These are phyloP conservation scores for Malurus leucopterus DNA, from an alignment of 2,797 vertebrate species.

Conservation along the genomic window DNA sequence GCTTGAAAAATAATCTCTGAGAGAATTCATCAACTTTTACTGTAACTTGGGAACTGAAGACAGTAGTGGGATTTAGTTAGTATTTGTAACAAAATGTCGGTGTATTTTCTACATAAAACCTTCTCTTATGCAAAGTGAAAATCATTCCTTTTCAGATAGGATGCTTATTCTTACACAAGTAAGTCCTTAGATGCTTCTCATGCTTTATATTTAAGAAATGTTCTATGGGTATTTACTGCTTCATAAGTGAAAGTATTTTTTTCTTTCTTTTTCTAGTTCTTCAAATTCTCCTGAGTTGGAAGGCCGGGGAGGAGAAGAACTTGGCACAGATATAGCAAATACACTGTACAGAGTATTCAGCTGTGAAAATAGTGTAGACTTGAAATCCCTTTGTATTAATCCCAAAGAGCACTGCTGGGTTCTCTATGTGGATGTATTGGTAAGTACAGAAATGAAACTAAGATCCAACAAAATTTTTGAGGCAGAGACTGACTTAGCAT, in stretches of 20 bases:
- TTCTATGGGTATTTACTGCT: not conserved
- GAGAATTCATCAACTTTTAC: not conserved
- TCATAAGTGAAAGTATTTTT: not conserved
- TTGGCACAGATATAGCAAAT: constrained; percentile 88
- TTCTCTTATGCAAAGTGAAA: not conserved
- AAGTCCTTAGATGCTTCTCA: not conserved
- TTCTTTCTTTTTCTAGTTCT: constrained; percentile 76
- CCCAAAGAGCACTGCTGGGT: constrained; percentile 92
- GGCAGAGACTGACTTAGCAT: not conserved
- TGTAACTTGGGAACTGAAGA: not conserved
- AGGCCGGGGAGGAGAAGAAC: constrained; percentile 93
- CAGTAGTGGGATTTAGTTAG: not conserved
- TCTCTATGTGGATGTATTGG: constrained; percentile 93
- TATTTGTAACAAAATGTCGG: not conserved
- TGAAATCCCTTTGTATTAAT: constrained; percentile 85
- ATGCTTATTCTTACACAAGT: not conserved
- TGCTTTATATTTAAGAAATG: not conserved
- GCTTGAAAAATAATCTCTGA: not conserved
- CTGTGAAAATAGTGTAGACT: constrained; percentile 81
- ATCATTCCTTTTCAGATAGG: not conserved
- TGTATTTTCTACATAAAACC: not conserved
- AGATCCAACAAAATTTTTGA: not conserved
- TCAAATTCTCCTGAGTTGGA: constrained; percentile 95
- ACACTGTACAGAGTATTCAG: constrained; percentile 90
- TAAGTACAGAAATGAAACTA: constrained; percentile 65